Base-by-base conservation (phyloP, 2,113 vertebrate genomes). In the Lamprotornis superbus region DNA sequence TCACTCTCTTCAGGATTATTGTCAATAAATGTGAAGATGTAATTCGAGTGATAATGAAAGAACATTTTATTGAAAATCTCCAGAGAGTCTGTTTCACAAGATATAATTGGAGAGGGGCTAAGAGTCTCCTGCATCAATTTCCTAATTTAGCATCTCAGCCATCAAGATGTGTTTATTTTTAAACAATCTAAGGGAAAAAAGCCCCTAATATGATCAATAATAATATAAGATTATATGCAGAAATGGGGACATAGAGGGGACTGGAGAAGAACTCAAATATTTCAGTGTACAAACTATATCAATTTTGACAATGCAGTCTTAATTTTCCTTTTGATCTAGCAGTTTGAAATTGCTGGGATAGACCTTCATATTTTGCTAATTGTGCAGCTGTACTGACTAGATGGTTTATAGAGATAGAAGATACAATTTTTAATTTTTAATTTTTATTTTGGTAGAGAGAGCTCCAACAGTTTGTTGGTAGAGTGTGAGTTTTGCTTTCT, bases 1-100 rank as follows among this genome's bases (percentile, higher is more conserved):
- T 69, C n/a, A 79, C 17, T 42, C 33, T 49, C 39, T 78, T 79
- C 83, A 92, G 42, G 61, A 89, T 93, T 94, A 93, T 84, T 94
- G 64, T 93, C 89, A 81, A 73, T 95, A 94, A 95, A 97, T 0
- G 8, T 87, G 68, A 85, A 93, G 56, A 93, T 96, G n/a, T 93
- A 96, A 97, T 86, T 87, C 89, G 77, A 89, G 56, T 85, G 82
- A 94, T 97, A 96, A 98, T 97, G 90, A 96, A 97, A 96, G 89
- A 96, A 95, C 83, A 76, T 96, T 97, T 96, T 93, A 74, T 82
- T 96, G 82, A 74, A 95, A 96, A 91, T 55, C 94, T 96, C 93
- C 71, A 69, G 94, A 95, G 93, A 89, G 50, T 40, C 55, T 94
- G 24, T 85, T 93, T 92, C 61, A 75, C 65, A 91, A 81, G 35